These are phyloP conservation scores for Elephantulus edwardii DNA, from an alignment of 2,113 vertebrate species.

Conservation along the genomic window DNA sequence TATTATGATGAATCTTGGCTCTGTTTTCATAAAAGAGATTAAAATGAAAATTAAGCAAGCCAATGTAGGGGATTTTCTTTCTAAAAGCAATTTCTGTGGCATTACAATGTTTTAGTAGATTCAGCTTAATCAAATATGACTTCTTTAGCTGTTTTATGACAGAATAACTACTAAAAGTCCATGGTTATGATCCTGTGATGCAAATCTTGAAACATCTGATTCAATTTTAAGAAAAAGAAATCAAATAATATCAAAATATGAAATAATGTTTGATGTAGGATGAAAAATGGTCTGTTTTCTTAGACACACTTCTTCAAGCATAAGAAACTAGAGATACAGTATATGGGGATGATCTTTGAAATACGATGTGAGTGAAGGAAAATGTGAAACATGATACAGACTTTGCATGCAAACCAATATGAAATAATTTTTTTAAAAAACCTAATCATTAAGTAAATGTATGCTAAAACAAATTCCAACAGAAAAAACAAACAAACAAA, in stretches of 20 bases:
- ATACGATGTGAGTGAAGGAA: no score
- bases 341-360: no score
- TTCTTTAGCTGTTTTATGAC: not conserved
- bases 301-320: not conserved
- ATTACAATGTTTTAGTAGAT: slow-evolving; percentile 23
- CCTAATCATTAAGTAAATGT: no score
- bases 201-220: slow-evolving; percentile 29
- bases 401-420: no score
- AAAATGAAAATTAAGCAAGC: slow-evolving; percentile 45
- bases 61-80: slow-evolving; percentile 11
- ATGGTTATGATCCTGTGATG: not conserved
- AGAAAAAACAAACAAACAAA: no score
- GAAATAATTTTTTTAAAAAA: no score
- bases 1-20: slow-evolving; percentile 36
- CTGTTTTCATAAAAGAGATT: slow-evolving; percentile 53
- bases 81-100: not conserved
- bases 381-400: no score
- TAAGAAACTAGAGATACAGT: slow-evolving; percentile 12
- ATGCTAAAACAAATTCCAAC: no score
- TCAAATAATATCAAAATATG: not conserved
- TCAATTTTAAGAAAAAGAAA: slow-evolving; percentile 25
- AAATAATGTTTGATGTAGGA: slow-evolving; percentile 5
- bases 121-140: not conserved
- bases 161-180: slow-evolving; percentile 5
- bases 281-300: not conserved